These are phyloP conservation scores for Ophraella communa DNA, from an alignment of 2,888 invertebrate species.

Conservation along the genomic window DNA sequence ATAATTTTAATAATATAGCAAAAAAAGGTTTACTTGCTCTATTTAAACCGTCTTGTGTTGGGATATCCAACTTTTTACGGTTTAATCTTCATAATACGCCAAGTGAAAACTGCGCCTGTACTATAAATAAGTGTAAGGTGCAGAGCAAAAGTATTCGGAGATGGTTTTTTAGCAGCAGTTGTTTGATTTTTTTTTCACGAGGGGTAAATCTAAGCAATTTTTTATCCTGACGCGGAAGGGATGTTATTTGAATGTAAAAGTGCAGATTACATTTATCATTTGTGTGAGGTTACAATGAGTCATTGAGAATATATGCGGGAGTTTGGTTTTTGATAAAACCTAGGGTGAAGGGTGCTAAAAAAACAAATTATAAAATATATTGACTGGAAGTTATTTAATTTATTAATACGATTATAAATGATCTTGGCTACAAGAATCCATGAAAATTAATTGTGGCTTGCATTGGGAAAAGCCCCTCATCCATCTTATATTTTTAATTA, in stretches of 20 bases:
- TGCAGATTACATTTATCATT: conserved; percentile 28
- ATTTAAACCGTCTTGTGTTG: too few species aligned
- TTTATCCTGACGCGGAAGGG: conserved; percentile 26
- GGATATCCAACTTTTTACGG: too few species aligned
- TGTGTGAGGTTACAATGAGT: conserved; percentile 6
- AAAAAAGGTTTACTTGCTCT: too few species aligned
- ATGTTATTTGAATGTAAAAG: conserved; percentile 23
- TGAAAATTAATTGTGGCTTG: too few species aligned
- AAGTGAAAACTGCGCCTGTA: background rate
- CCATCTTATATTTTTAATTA: too few species aligned
- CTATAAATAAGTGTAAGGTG: conserved; percentile 31
- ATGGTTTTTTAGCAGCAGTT: conserved; percentile 12
- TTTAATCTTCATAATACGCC: background rate
- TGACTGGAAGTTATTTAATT: background rate
- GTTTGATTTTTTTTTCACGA: conserved; percentile 22
- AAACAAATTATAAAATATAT: background rate
- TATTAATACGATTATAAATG: background rate
- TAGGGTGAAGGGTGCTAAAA: background rate
- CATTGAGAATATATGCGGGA: conserved; percentile 3
- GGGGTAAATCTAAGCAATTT: conserved; percentile 19
- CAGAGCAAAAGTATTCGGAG: conserved; percentile 8
- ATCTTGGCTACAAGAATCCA: too few species aligned
- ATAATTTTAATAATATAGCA: too few species aligned
- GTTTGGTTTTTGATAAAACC: background rate
- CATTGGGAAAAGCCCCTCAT: too few species aligned